These are phyloP conservation scores for Ceratothoa steindachneri DNA, from an alignment of 2,888 invertebrate species.

Conservation along the genomic window DNA sequence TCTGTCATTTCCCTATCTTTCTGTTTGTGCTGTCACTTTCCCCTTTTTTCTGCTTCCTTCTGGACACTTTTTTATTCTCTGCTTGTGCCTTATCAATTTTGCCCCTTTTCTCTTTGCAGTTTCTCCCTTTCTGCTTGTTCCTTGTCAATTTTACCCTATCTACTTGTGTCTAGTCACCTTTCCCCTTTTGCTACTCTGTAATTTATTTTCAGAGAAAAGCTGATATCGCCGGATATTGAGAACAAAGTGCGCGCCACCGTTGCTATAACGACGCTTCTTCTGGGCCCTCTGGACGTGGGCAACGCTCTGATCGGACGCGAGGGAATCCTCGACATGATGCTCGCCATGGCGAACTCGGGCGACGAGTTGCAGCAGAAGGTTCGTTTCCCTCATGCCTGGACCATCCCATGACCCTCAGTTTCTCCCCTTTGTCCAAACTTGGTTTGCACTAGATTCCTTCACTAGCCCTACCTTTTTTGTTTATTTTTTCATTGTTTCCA, in stretches of 20 bases:
- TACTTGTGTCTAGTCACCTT: neutral
- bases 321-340: constrained; percentile 90
- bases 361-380: constrained; percentile 69
- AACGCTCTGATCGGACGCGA: constrained; percentile 61
- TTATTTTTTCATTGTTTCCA: neutral
- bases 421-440: neutral
- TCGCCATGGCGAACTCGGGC: constrained; percentile 94
- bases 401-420: neutral
- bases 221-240: constrained; percentile 80
- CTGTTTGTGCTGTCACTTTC: no score
- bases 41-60: neutral
- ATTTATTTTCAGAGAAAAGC: constrained; percentile 60
- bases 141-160: neutral
- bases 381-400: neutral
- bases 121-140: neutral
- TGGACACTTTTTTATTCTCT: neutral
- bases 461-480: neutral
- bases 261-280: constrained; percentile 78
- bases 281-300: constrained; percentile 90
- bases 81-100: neutral
- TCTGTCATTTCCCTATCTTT: no score
- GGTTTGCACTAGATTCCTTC: neutral
- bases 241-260: constrained; percentile 78
- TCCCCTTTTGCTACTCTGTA: neutral
- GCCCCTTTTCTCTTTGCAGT: no score